Conservation (phyloP, 2,113 vertebrate species). For the Okapia johnstoni region DNA sequence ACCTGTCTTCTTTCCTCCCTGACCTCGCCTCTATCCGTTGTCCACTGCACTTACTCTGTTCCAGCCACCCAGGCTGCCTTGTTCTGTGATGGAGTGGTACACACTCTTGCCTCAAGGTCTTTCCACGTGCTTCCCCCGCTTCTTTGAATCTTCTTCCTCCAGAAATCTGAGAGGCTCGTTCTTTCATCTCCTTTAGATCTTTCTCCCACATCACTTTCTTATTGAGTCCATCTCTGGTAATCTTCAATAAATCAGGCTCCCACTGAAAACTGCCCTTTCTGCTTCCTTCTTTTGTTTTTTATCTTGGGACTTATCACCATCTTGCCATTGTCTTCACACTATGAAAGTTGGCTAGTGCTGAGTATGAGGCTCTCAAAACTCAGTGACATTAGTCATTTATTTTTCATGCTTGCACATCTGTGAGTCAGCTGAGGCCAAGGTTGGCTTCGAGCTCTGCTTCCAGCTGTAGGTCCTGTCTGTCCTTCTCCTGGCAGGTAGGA, state of each 20-base stretch:
- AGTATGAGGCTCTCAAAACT: background rate
- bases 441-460: background rate
- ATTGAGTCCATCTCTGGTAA: background rate
- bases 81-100: background rate
- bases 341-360: background rate
- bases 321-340: background rate
- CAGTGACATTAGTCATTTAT: background rate
- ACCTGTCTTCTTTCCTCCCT: background rate
- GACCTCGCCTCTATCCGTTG: background rate
- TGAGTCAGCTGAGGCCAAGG: background rate
- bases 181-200: background rate
- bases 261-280: background rate
- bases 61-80: background rate
- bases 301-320: background rate
- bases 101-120: background rate
- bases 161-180: background rate
- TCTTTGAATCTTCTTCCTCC: background rate
- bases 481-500: background rate
- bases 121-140: background rate
- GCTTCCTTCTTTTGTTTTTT: background rate
- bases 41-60: background rate
- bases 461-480: background rate
- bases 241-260: background rate
- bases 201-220: background rate
- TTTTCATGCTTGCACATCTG: background rate